Evolutionary conservation across 2,113 vertebrate species (phyloP).

Genomic region (Ginglymostoma cirratum): DNA sequence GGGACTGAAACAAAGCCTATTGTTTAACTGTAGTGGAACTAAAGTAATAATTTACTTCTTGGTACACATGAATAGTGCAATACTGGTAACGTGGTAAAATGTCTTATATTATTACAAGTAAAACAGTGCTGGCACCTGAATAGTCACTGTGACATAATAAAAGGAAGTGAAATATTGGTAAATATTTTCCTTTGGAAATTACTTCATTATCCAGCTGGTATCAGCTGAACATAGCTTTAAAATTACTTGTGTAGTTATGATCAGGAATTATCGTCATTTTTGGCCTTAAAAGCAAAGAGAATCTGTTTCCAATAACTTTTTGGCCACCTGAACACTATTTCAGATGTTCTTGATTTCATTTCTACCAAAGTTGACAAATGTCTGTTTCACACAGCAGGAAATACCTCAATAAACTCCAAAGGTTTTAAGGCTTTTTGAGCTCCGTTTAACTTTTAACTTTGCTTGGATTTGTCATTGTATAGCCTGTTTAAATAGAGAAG

Average conservation of each 20-base stretch:
- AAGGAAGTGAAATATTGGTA: slow-evolving; percentile 1
- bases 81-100: background rate
- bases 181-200: background rate
- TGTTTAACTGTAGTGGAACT: background rate
- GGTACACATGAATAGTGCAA: background rate
- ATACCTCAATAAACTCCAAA: slow-evolving; percentile 24
- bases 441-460: slow-evolving; percentile 1
- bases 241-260: background rate
- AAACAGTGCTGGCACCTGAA: background rate
- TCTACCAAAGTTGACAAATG: slow-evolving; percentile 26
- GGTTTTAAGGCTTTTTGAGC: background rate
- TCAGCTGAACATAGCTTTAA: background rate
- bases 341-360: slow-evolving; percentile 33
- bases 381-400: slow-evolving; percentile 25
- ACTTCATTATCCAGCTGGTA: background rate
- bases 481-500: background rate
- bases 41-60: background rate
- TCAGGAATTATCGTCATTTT: slow-evolving; percentile 14
- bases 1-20: background rate
- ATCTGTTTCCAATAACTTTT: background rate
- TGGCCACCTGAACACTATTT: slow-evolving; percentile 4
- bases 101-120: background rate
- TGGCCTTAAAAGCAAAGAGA: background rate
- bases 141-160: background rate
- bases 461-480: background rate